Base-by-base conservation (phyloP, 2,797 vertebrate genomes). In the Gallinago stenura region DNA sequence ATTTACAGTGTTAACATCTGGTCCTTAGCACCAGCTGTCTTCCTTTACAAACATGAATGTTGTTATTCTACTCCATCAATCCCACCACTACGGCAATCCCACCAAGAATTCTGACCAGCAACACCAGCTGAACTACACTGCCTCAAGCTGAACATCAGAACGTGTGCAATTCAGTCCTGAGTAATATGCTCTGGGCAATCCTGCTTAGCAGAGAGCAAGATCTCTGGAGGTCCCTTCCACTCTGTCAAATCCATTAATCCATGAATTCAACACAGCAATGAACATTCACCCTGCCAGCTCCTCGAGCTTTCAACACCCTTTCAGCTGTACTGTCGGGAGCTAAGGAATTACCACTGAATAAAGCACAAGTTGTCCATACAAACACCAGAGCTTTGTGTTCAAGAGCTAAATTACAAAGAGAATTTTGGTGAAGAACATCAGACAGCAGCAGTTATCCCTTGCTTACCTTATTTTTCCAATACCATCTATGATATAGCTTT, bases 261-360 rank as follows among this genome's bases (percentile, higher is more conserved):
- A 16, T 43, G 41, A 43, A 43, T 18, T 80, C 61, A 57, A 83
- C 51, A 91, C 22, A 39, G 62, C 58, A 65, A 48, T 24, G 45
- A 79, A 31, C 48, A 24, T 54, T 95, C 57, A 31, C 41, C 53
- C 81, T 54, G 89, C 45, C 62, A 94, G 16, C 56, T 91, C 69
- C 77, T 70, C 35, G 6, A 24, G 45, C 45, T 60, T 72, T 75
- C 50, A 65, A 16, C 15, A 41, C 94, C 71, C 48, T 93, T 95
- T 94, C 65, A 94, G 89, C 65, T 91, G 50, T 51, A 31, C 57
- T 86, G 26, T 7, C 54, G 50, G 72, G 53, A 92, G 45, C 46
- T 76, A 82, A 81, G 56, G 84, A 87, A 87, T 45, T 45, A 83
- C 33, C 33, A 12, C 48, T 68, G 69, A 89, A 93, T 91, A 94